Base-by-base conservation (phyloP, 2,113 vertebrate genomes). In the Hemiprocne comata region DNA sequence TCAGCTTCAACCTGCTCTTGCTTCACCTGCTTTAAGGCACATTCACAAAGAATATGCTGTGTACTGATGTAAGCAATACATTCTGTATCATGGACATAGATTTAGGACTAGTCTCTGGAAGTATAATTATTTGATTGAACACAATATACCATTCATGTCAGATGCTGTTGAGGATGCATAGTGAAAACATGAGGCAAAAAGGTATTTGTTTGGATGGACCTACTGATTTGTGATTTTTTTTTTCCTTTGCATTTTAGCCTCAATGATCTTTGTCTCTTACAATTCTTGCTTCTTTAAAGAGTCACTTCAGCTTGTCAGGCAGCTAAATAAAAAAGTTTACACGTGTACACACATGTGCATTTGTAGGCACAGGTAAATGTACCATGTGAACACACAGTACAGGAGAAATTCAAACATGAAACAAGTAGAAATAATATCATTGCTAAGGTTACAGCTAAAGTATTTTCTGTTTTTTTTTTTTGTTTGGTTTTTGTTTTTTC, bases 331-430 rank as follows among this genome's bases (percentile, higher is more conserved):
- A 72, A 53, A 60, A 5, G 54, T 17, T 54, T 20, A 48, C 25
- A 13, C 4, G 5, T 4, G 9, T 38, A 33, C 5, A 4, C 26
- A 20, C 1, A 3, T 31, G 13, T 38, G 8, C n/a, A 9, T 48
- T 17, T 57, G 13, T 33, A 53, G 11, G 28, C 38, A 58, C 6
- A 21, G 38, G 33, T 31, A 34, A 46, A 40, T 66, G 25, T 58
- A n/a, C 36, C 7, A 9, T 18, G 17, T 38, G 24, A 61, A 42
- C 6, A 9, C 55, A 28, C 5, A n/a, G 54, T 50, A 51, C 18
- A 79, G 18, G 29, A 55, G 13, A 33, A 62, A 77, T 31, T 44
- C 65, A 75, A 66, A 44, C 19, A 24, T 57, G 26, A 60, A 60
- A 11, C 7, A 44, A 66, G 54, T 77, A 33, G 25, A 76, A 81